Conservation (phyloP, 2,888 invertebrate species). For the Drosophila seclusa region DNA sequence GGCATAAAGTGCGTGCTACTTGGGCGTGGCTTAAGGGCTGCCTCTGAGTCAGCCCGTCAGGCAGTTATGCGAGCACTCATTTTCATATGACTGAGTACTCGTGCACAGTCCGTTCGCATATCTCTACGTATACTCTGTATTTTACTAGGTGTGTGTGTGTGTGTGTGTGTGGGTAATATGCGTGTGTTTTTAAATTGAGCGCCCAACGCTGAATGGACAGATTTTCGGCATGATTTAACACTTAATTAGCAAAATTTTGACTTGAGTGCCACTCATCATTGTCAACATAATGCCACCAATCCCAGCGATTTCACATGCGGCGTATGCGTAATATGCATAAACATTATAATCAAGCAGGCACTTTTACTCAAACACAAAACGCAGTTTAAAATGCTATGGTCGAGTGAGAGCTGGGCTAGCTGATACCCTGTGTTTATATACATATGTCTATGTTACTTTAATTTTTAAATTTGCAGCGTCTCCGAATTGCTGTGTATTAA, state of each 20-base stretch:
- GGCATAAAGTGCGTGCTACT: conserved; percentile 68
- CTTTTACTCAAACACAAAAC: conserved; percentile 15
- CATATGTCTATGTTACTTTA: too few species aligned
- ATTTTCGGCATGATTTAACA: conserved; percentile 80
- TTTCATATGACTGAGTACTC: conserved; percentile 47
- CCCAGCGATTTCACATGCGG: conserved; percentile 33
- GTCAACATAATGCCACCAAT: conserved; percentile 59
- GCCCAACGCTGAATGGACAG: conserved; percentile 60
- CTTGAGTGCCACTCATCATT: conserved; percentile 73
- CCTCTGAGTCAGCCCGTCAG: conserved; percentile 37
- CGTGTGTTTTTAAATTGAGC: conserved; percentile 37
- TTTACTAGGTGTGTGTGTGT: neutral
- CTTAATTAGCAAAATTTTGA: conserved; percentile 76
- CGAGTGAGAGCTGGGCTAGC: neutral
- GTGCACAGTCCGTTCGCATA: conserved; percentile 15
- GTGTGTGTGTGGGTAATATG: neutral
- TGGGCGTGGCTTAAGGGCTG: conserved; percentile 56
- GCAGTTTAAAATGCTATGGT: neutral
- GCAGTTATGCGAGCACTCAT: conserved; percentile 39
- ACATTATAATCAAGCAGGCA: conserved; percentile 63
- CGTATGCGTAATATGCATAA: conserved; percentile 71
- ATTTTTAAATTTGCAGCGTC: neutral
- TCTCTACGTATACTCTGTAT: conserved; percentile 6
- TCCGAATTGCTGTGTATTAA: neutral
- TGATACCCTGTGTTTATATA: conserved; percentile 6